These are phyloP conservation scores for Myotis myotis DNA, from an alignment of 2,797 vertebrate species.

Conservation along the genomic window DNA sequence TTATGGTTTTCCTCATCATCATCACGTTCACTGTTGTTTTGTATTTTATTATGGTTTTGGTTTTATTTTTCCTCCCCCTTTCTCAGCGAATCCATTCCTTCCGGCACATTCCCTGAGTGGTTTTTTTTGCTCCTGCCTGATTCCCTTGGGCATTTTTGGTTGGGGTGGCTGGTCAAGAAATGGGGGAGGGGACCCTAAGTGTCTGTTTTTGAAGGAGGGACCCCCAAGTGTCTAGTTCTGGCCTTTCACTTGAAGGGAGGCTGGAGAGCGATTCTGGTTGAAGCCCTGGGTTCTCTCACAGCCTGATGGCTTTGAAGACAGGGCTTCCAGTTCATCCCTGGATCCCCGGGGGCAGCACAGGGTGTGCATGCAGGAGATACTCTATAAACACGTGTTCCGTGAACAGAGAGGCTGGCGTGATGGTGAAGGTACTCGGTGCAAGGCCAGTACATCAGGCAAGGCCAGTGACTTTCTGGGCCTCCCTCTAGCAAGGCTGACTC, in stretches of 20 bases:
- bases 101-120: neutral
- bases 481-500: neutral
- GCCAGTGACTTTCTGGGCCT: neutral
- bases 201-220: neutral
- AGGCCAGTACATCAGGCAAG: neutral
- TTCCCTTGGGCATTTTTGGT: constrained; percentile 64
- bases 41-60: constrained; percentile 85
- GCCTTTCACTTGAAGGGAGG: neutral
- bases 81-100: constrained; percentile 57
- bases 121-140: constrained; percentile 28
- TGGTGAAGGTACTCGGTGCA: accelerated
- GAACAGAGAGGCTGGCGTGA: accelerated
- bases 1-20: constrained; percentile 86
- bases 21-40: constrained; percentile 75
- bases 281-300: neutral
- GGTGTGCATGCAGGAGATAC: accelerated
- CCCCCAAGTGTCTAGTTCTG: too few relatives aligned
- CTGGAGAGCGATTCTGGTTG: neutral
- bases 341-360: neutral
- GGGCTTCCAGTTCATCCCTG: neutral
- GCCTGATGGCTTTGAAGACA: neutral
- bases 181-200: neutral
- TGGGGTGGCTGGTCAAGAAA: constrained; percentile 81
- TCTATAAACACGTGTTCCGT: accelerated
- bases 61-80: constrained; percentile 62